Conservation (phyloP, 1,140 invertebrate genomes). For the Nixonia krombeini region DNA sequence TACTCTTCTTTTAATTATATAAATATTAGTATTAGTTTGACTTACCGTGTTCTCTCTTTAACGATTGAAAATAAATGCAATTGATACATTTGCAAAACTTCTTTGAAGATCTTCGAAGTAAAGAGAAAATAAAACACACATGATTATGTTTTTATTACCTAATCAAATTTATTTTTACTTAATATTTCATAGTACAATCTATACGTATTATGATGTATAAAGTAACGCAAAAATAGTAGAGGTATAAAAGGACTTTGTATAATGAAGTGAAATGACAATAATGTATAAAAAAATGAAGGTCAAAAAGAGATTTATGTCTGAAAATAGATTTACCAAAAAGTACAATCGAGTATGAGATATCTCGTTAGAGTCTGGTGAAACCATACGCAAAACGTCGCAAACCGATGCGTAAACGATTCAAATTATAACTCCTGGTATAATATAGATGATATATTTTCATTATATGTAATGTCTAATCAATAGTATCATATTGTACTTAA, state of each 20-base stretch:
- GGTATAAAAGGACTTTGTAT: slow-evolving; percentile 51
- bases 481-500: slow-evolving; percentile 65
- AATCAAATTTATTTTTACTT: slow-evolving; percentile 74
- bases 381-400: slow-evolving; percentile 35
- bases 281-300: slow-evolving; percentile 53
- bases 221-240: slow-evolving; percentile 70
- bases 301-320: slow-evolving; percentile 44
- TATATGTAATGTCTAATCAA: slow-evolving; percentile 69
- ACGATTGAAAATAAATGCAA: too few species aligned
- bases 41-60: too few species aligned
- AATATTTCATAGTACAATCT: slow-evolving; percentile 73
- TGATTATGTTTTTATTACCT: slow-evolving; percentile 64
- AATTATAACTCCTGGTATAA: slow-evolving; percentile 45
- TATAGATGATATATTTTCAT: slow-evolving; percentile 52
- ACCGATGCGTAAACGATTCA: slow-evolving; percentile 42
- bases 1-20: too few species aligned
- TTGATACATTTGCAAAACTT: too few species aligned
- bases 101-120: too few species aligned
- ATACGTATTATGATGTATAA: slow-evolving; percentile 72
- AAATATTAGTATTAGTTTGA: too few species aligned
- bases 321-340: slow-evolving; percentile 56
- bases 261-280: slow-evolving; percentile 48
- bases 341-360: slow-evolving; percentile 63
- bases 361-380: slow-evolving; percentile 54
- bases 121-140: neutral